Conservation (phyloP, 1,140 invertebrate genomes). For the Forficula auricularia region DNA sequence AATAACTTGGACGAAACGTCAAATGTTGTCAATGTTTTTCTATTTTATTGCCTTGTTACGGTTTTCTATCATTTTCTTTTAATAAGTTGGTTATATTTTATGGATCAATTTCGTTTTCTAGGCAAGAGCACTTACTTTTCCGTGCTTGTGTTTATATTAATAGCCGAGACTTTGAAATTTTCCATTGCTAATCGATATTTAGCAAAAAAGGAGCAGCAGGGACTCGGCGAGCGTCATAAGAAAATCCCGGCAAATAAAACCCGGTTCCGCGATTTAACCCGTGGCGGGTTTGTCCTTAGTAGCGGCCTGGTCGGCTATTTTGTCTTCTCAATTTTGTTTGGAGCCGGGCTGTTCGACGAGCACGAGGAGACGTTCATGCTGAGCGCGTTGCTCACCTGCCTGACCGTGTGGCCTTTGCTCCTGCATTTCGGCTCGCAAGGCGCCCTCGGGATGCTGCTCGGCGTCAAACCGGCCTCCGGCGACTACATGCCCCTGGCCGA, state of each 20-base stretch:
- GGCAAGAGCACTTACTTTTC: conserved; percentile 25
- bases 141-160: conserved; percentile 24
- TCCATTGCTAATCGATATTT: conserved; percentile 17
- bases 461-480: conserved; percentile 27
- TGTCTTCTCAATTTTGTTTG: conserved; percentile 49
- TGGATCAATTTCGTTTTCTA: conserved; percentile 24
- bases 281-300: conserved; percentile 19
- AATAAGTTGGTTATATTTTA: conserved; percentile 23
- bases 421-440: conserved; percentile 38
- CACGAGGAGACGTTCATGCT: conserved; percentile 56
- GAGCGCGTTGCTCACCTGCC: conserved; percentile 38
- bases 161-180: conserved; percentile 25
- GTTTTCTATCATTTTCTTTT: conserved; percentile 13
- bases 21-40: too few relatives aligned
- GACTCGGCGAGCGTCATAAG: conserved; percentile 17
- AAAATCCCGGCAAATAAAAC: conserved; percentile 17
- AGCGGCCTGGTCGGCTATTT: conserved; percentile 32
- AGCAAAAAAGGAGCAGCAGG: conserved; percentile 17
- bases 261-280: conserved; percentile 21
- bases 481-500: conserved; percentile 20
- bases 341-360: conserved; percentile 44
- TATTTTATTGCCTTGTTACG: too few relatives aligned
- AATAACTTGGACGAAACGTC: too few relatives aligned
- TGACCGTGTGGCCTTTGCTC: conserved; percentile 46
- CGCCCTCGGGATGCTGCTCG: conserved; percentile 33